These are phyloP conservation scores for Muscidifurax raptorellus DNA, from an alignment of 1,140 invertebrate species.

Conservation along the genomic window DNA sequence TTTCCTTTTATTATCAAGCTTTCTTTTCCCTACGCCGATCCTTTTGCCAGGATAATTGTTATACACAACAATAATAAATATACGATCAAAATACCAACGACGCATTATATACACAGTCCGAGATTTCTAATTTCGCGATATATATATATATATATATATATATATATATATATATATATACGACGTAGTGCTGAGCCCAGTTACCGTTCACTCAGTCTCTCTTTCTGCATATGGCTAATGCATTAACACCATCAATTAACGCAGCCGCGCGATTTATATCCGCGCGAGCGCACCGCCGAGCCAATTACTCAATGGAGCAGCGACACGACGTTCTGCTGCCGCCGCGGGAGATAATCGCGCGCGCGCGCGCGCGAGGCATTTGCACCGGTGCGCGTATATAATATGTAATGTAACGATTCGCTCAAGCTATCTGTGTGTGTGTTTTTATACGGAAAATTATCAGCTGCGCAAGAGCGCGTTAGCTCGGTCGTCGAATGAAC, in stretches of 20 bases:
- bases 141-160: too few species aligned
- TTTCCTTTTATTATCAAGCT: not conserved
- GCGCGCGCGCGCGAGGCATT: not conserved
- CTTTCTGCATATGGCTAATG: slow-evolving; percentile 18
- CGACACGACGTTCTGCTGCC: not conserved
- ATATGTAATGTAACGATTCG: not conserved
- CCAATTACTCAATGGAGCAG: slow-evolving; percentile 7
- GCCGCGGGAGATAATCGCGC: not conserved
- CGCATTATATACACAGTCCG: too few species aligned
- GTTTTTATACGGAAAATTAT: not conserved
- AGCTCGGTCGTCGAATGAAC: not conserved
- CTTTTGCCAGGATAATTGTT: too few species aligned
- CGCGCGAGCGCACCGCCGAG: not conserved
- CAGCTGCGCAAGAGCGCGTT: not conserved
- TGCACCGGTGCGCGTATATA: not conserved
- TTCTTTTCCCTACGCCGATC: not conserved
- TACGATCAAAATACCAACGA: not conserved
- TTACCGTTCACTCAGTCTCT: not conserved
- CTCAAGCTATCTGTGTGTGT: not conserved
- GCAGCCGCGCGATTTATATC: slow-evolving; percentile 24
- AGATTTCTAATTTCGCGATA: slow-evolving; percentile 22
- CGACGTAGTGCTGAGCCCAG: not conserved
- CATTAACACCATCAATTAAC: slow-evolving; percentile 41
- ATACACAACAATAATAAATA: too few species aligned
- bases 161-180: too few species aligned